Evolutionary conservation across 2,113 vertebrate genomes (phyloP).

Genomic region (Glaucomys volans): DNA sequence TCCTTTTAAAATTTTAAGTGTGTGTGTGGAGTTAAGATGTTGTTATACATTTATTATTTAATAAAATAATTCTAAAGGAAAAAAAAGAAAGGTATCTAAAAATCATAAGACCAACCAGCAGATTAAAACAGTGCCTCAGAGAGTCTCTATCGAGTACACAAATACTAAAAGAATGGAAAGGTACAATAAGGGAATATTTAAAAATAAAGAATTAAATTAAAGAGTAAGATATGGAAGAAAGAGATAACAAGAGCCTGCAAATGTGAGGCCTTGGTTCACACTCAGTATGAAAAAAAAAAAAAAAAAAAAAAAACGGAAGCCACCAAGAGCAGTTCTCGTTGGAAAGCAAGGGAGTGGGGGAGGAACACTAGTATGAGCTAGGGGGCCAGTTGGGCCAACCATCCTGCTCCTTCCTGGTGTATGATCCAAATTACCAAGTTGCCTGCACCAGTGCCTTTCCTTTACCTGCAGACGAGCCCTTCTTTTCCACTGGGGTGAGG

Average conservation of each 20-base stretch:
- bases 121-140: neutral
- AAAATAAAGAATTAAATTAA: neutral
- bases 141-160: neutral
- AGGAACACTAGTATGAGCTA: neutral
- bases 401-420: neutral
- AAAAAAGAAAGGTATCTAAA: neutral
- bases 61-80: no score
- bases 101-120: neutral
- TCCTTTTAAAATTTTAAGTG: no score
- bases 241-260: neutral
- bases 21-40: no score
- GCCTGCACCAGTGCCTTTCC: conserved; percentile 76
- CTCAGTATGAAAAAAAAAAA: no score
- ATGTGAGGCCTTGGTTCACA: no score
- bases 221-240: neutral
- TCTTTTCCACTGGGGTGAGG: neutral
- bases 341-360: neutral
- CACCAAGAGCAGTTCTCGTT: conserved; percentile 33
- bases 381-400: neutral
- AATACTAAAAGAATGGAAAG: neutral
- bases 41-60: no score
- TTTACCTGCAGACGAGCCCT: neutral
- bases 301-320: no score
- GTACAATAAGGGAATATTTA: neutral
- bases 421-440: neutral